Evolutionary conservation across 2,113 vertebrate species (phyloP).

Genomic region (Scytalopus superciliaris): DNA sequence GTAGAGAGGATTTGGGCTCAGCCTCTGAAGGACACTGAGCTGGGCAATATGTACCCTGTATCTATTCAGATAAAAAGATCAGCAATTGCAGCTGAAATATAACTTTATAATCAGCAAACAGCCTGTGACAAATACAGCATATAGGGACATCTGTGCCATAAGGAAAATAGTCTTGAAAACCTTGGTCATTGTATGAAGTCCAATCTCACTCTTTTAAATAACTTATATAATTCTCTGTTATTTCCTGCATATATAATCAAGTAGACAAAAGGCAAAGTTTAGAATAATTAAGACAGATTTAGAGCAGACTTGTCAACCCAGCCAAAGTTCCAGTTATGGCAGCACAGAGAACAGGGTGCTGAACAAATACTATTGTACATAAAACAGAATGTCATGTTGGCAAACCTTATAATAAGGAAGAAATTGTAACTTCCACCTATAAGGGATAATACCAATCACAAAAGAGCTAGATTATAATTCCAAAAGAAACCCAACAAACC

Average conservation of each 20-base stretch:
- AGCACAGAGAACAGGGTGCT: not conserved
- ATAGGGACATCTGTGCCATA: fast-evolving
- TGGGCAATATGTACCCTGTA: no score
- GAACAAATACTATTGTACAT: not conserved
- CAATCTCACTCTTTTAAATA: not conserved
- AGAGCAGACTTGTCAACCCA: not conserved
- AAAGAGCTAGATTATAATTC: not conserved
- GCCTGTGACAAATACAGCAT: not conserved
- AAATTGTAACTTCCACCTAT: not conserved
- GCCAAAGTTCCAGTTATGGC: not conserved
- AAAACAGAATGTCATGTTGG: not conserved
- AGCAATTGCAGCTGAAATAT: not conserved
- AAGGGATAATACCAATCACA: not conserved
- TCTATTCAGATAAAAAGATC: not conserved
- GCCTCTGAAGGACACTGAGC: not conserved
- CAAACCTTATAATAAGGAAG: not conserved
- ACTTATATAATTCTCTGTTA: not conserved
- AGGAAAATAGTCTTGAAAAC: not conserved
- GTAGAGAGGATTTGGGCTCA: not conserved
- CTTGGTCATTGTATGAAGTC: not conserved
- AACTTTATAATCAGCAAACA: not conserved
- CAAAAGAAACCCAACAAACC: no score
- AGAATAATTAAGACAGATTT: not conserved
- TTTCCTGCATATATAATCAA: not conserved
- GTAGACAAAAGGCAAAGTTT: not conserved